Base-by-base conservation (phyloP, 2,888 invertebrate species). In the Cerastis rubricosa region DNA sequence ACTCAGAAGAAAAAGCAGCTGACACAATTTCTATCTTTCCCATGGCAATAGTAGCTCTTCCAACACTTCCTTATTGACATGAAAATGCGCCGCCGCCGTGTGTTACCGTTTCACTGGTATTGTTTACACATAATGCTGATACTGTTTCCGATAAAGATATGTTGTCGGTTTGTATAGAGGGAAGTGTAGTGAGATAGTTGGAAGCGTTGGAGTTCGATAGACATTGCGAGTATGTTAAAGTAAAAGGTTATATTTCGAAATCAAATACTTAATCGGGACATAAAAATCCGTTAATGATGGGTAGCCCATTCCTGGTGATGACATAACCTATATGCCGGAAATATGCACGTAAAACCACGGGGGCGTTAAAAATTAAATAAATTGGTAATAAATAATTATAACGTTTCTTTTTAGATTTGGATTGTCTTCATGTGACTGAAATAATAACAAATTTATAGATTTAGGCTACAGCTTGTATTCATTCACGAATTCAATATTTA, bases 11-110 rank as follows among this genome's bases (percentile, higher is more conserved):
- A 86, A 78, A 78, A 79, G 40, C 76, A 74, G 86, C 76, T 76
- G 84, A 78, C 78, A 80, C 78, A 69, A 74, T 86, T 85, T 64
- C 74, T 71, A 63, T 78, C 35, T 85, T 79, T 83, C 79, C 71
- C 86, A 66, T 57, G 65, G 63, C 71, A 63, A 66, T 71, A 71
- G 74, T 74, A 71, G 63, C 57, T 54, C 68, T 49, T 65, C 66
- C 29, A 69, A 71, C 68, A 54, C 65, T 85, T 81, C 85, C 83
- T 70, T 74, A 72, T 74, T 85, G 76, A 85, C 74, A 71, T 81
- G 51, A 71, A 74, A 76, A 72, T 76, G 57, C 73, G 61, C 25
- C 68, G 61, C 25, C 68, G 73, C 22, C 40, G 57, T 73, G 43
- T 71, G 68, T 61, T 71, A 71, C 64, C 64, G 75, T 80, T 80